phyloP scores from a whole-genome alignment of 2,888 invertebrate species.

The Hartigia nigra region DNA sequence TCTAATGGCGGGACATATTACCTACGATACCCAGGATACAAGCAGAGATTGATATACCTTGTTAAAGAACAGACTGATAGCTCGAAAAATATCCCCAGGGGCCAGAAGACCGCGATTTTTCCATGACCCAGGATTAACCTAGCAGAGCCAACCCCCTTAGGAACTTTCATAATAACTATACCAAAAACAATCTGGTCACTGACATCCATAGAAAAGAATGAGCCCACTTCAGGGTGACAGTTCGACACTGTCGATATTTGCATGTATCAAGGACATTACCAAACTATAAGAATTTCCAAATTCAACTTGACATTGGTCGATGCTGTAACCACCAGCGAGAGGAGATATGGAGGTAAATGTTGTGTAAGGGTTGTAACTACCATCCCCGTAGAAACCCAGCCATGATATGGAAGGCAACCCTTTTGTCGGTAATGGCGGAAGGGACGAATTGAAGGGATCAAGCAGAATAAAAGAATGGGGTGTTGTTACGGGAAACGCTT shows the following conservation, averaged over 20 bases:
- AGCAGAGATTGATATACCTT: conserved; percentile 52
- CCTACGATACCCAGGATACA: conserved; percentile 41
- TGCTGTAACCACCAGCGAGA: neutral
- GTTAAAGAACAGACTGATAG: conserved; percentile 47
- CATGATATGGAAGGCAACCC: neutral
- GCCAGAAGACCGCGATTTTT: conserved; percentile 38
- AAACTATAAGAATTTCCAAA: neutral
- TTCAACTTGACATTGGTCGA: neutral
- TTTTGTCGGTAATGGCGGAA: neutral
- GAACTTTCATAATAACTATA: neutral
- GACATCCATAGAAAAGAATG: neutral
- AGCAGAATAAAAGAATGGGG: neutral
- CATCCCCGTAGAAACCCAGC: neutral
- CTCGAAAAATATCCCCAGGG: conserved; percentile 34
- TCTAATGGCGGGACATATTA: conserved; percentile 43
- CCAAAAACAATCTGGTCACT: neutral
- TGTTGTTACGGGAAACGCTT: neutral
- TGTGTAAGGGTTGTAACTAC: neutral
- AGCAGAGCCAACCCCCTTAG: neutral
- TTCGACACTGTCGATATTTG: neutral
- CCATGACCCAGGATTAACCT: conserved; percentile 8
- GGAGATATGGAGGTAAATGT: neutral
- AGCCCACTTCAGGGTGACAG: no score
- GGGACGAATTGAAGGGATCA: neutral
- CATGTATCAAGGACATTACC: neutral